Conservation (phyloP, 2,113 vertebrate genomes). For the Electrona antarctica region DNA sequence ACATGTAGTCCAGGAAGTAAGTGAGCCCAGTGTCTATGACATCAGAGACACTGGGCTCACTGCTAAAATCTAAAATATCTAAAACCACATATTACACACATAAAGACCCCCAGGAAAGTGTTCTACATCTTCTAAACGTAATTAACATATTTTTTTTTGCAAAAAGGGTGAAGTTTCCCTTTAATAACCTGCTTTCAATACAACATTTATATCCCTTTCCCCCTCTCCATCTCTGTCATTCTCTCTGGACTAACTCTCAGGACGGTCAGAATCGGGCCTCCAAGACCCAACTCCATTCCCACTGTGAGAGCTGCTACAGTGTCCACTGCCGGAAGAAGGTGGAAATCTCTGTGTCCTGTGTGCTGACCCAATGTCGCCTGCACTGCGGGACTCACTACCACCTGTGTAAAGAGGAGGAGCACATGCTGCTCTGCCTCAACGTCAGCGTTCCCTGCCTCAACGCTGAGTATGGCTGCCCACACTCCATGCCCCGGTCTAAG, state of each 20-base stretch:
- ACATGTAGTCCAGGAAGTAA: too few relatives aligned
- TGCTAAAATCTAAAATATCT: too few relatives aligned
- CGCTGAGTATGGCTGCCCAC: slow-evolving; percentile 83
- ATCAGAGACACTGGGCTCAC: too few relatives aligned
- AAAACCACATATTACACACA: too few relatives aligned
- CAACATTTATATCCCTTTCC: slow-evolving; percentile 51
- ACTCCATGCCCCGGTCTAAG: slow-evolving; percentile 83
- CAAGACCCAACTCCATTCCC: slow-evolving; percentile 78
- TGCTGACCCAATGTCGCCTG: slow-evolving; percentile 81
- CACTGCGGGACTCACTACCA: slow-evolving; percentile 92
- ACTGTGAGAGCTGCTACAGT: slow-evolving; percentile 90
- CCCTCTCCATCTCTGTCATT: slow-evolving; percentile 71
- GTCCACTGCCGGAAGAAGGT: slow-evolving; percentile 81
- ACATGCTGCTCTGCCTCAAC: slow-evolving; percentile 89
- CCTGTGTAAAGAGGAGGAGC: slow-evolving; percentile 93
- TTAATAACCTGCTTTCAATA: too few relatives aligned
- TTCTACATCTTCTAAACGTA: too few relatives aligned
- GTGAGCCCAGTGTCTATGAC: too few relatives aligned
- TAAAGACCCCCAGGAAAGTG: too few relatives aligned
- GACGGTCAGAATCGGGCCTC: slow-evolving; percentile 65
- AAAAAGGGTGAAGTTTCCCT: too few relatives aligned
- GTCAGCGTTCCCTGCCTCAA: slow-evolving; percentile 88
- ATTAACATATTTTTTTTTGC: background rate
- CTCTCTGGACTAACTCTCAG: slow-evolving; percentile 57
- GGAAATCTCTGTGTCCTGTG: slow-evolving; percentile 84